These are phyloP conservation scores for Norana najaformis DNA, from an alignment of 2,888 invertebrate genomes.

Conservation along the genomic window DNA sequence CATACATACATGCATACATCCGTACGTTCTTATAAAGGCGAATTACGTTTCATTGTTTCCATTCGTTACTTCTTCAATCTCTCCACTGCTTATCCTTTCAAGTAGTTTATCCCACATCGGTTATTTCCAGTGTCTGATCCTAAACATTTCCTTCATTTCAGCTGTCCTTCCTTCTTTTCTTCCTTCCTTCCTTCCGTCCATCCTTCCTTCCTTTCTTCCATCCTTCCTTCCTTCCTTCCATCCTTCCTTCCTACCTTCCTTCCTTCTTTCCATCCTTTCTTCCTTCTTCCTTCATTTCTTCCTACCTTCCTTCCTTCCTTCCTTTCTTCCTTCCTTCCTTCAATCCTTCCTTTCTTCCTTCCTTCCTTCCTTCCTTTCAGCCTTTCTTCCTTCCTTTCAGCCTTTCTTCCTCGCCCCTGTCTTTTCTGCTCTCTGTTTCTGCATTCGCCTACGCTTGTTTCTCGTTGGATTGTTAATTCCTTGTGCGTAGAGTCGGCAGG, in stretches of 20 bases:
- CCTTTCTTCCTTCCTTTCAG: not conserved
- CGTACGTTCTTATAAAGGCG: too few relatives aligned
- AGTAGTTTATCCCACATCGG: too few relatives aligned
- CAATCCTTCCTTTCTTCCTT: not conserved
- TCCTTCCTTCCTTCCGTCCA: not conserved
- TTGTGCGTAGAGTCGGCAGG: not conserved
- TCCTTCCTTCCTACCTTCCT: not conserved
- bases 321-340: not conserved
- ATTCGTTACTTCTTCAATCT: not conserved
- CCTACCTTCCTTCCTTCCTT: not conserved
- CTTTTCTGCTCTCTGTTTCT: not conserved
- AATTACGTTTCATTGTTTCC: not conserved
- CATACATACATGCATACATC: not conserved
- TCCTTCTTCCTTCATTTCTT: not conserved
- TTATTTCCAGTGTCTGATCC: not conserved
- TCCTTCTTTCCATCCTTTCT: too few relatives aligned
- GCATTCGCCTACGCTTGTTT: not conserved
- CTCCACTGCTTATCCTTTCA: not conserved
- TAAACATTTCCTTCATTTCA: not conserved
- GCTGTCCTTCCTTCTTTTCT: not conserved
- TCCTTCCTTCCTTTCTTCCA: not conserved
- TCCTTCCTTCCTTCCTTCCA: not conserved
- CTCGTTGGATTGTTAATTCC: not conserved
- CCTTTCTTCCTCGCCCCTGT: not conserved
- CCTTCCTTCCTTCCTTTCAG: not conserved